Evolutionary conservation across 2,888 invertebrate genomes (phyloP).

Genomic region (Dicyrtoma fusca): DNA sequence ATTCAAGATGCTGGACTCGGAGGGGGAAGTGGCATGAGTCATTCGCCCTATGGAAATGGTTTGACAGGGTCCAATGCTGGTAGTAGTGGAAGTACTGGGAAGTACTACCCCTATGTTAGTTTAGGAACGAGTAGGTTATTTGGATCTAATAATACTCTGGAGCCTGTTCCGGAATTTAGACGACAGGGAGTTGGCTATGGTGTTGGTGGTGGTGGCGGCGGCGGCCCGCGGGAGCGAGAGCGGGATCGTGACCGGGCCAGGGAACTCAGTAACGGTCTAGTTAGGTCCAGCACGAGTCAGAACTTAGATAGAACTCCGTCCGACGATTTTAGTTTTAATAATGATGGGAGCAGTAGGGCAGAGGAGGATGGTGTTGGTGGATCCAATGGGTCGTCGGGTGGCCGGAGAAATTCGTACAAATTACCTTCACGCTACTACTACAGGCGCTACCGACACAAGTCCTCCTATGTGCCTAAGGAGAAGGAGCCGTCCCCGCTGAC

Average conservation of each 20-base stretch:
- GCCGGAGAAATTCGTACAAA: slow-evolving; percentile 51
- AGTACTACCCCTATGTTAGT: slow-evolving; percentile 51
- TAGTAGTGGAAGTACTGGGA: slow-evolving; percentile 30
- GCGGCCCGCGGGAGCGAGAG: slow-evolving; percentile 47
- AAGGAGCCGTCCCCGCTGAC: slow-evolving; percentile 75
- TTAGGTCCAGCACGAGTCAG: slow-evolving; percentile 58
- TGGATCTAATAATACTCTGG: slow-evolving; percentile 51
- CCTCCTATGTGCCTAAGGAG: slow-evolving; percentile 68
- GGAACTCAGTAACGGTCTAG: slow-evolving; percentile 63
- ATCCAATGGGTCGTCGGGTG: slow-evolving; percentile 29
- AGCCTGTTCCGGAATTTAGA: slow-evolving; percentile 52
- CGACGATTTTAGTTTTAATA: slow-evolving; percentile 36
- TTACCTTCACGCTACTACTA: slow-evolving; percentile 55
- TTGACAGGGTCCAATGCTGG: background rate
- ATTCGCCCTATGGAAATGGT: slow-evolving; percentile 9
- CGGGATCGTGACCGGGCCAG: slow-evolving; percentile 46
- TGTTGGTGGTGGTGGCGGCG: slow-evolving; percentile 32
- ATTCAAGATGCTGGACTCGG: slow-evolving; percentile 44
- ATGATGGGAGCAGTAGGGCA: slow-evolving; percentile 12
- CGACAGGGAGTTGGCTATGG: slow-evolving; percentile 31
- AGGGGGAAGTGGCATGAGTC: slow-evolving; percentile 10
- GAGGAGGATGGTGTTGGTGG: slow-evolving; percentile 24
- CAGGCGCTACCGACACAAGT: slow-evolving; percentile 53
- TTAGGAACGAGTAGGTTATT: slow-evolving; percentile 48
- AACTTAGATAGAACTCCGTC: slow-evolving; percentile 45